Base-by-base conservation (phyloP, 2,797 vertebrate species). In the Synanceia verrucosa region DNA sequence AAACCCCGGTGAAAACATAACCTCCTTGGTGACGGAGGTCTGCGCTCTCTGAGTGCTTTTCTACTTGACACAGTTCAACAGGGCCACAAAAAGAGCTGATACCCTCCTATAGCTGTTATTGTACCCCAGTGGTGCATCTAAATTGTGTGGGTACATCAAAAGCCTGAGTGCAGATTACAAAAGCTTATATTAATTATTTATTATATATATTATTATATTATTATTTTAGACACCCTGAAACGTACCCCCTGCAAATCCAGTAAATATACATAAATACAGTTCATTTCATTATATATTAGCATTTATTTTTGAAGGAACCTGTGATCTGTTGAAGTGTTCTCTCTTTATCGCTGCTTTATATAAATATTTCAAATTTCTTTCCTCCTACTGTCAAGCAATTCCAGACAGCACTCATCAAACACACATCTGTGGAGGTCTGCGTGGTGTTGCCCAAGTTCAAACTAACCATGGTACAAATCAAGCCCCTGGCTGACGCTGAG, bases 381-480 rank as follows among this genome's bases (percentile, higher is more conserved):
- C 18, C 44, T 75, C 56, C 72, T 41, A 29, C 60, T 1, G 4
- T 76, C 7, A 57, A 99, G 98, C 90, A 83, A 78, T 99, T 99
- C 84, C 93, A 8, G 68, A 69, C 77, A 29, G 83, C 84, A 6
- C 88, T 95, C 26, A 77, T 58, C 60, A 63, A 66, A 4, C 91
- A 85, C 29, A 51, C 94, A 57, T 78, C 59, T 5, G 65, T 88
- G 23, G 84, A 78, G 51, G 90, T 90, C 13, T 88, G 90, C 13
- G 19, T 80, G 53, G 79, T 83, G 53, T 69, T 90, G 88, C 85
- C 94, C 11, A 88, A 89, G 73, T 92, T 92, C 77, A 94, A 92
- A 72, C 82, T 99, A 50, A 93, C 95, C 19, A 85, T 99, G 70
- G 88, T 97, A 59, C 90, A 75, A 65, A 62, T 93, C 21, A 56